Percentiles rank a stretch among this genome's conserved stretches.
Evolutionary conservation across 2,888 invertebrate genomes (phyloP).

Genomic region (Drosophila kambysellisi): DNA sequence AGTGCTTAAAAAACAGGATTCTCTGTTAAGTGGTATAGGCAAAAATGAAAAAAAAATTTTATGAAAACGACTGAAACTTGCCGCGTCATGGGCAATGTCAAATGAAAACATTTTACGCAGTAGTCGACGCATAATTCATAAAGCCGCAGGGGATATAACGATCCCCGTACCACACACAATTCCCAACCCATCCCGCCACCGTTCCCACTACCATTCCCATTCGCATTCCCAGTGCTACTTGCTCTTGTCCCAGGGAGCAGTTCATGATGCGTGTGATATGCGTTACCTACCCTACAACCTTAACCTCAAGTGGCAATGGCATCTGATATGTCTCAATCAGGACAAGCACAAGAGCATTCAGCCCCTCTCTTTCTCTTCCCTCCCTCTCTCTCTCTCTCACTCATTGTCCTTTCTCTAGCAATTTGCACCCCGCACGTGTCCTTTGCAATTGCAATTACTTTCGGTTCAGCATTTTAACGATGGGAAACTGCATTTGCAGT

Average conservation of each 20-base stretch:
- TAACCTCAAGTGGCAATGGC: conserved; percentile 55
- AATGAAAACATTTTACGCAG: conserved; percentile 66
- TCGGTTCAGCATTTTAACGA: conserved; percentile 66
- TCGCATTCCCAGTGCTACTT: background rate
- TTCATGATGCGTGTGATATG: conserved; percentile 47
- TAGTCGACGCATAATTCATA: conserved; percentile 68
- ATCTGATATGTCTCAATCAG: conserved; percentile 76
- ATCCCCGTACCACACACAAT: conserved; percentile 32
- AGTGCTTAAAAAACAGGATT: conserved; percentile 58
- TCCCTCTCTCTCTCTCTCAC: background rate
- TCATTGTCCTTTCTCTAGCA: conserved; percentile 32
- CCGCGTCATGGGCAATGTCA: conserved; percentile 55
- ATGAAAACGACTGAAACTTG: conserved; percentile 28
- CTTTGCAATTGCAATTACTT: conserved; percentile 71
- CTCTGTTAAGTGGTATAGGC: conserved; percentile 20
- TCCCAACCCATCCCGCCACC: conserved; percentile 7
- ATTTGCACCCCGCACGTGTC: conserved; percentile 75
- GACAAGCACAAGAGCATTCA: conserved; percentile 3
- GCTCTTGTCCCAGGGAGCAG: background rate
- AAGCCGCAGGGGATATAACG: conserved; percentile 67
- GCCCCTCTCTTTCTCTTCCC: background rate
- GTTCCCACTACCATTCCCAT: background rate
- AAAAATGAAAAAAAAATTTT: conserved; percentile 7
- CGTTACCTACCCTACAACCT: conserved; percentile 61
- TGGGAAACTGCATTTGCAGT: conserved; percentile 63